Evolutionary conservation across 1,140 invertebrate genomes (phyloP).

Genomic region (Physella acuta): DNA sequence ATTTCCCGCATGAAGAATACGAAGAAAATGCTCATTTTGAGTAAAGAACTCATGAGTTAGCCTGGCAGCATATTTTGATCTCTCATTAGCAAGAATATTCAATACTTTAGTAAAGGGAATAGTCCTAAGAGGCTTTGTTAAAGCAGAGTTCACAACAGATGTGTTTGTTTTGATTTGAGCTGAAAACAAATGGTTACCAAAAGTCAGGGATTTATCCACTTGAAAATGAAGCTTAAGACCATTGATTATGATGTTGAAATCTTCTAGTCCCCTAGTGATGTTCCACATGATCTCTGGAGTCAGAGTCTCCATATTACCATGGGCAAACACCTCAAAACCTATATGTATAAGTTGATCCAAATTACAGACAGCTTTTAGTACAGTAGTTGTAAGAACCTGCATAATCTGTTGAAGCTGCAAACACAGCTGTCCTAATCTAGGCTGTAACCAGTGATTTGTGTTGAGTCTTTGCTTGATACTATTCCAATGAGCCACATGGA

Average conservation of each 20-base stretch:
- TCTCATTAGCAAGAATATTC: conserved; percentile 50
- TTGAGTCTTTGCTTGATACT: conserved; percentile 54
- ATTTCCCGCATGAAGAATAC: conserved; percentile 38
- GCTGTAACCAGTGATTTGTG: conserved; percentile 49
- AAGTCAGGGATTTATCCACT: conserved; percentile 18
- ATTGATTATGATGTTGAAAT: conserved; percentile 54
- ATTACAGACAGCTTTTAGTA: conserved; percentile 51
- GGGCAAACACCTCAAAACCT: conserved; percentile 57
- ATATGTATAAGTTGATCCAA: conserved; percentile 53
- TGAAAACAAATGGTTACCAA: conserved; percentile 12
- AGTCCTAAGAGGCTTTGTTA: conserved; percentile 41
- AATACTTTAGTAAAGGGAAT: conserved; percentile 54
- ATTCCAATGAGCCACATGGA: conserved; percentile 57
- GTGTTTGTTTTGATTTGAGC: conserved; percentile 24
- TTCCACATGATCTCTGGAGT: conserved; percentile 56
- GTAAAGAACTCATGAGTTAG: conserved; percentile 55
- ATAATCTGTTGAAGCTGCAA: conserved; percentile 46
- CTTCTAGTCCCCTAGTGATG: conserved; percentile 55
- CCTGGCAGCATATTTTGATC: conserved; percentile 53
- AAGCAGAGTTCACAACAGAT: conserved; percentile 34
- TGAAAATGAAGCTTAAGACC: conserved; percentile 30
- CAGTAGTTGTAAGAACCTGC: conserved; percentile 37
- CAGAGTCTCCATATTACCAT: conserved; percentile 47
- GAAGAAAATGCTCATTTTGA: conserved; percentile 48
- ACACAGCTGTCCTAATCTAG: conserved; percentile 42